Conservation (phyloP, 2,888 invertebrate genomes). For the Steinernema carpocapsae region DNA sequence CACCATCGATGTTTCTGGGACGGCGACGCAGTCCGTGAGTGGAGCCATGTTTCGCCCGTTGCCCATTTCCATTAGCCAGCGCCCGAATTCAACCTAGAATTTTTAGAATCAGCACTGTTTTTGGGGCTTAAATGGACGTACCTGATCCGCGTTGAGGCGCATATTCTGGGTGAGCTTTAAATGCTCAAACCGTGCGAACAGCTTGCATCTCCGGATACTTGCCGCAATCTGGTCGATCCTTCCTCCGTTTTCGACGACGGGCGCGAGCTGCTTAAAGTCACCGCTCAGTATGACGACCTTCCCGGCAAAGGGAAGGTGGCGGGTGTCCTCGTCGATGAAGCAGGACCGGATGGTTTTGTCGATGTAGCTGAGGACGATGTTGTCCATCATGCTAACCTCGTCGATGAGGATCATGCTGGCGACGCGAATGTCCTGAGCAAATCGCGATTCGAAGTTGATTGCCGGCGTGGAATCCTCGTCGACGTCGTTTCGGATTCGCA, state of each 20-base stretch:
- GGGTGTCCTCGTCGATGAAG: background rate
- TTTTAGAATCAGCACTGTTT: background rate
- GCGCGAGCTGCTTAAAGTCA: slow-evolving; percentile 41
- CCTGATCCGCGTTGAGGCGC: background rate
- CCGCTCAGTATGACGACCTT: slow-evolving; percentile 42
- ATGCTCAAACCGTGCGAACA: slow-evolving; percentile 31
- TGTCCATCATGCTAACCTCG: slow-evolving; percentile 43
- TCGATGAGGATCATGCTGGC: slow-evolving; percentile 37
- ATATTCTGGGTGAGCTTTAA: slow-evolving; percentile 14
- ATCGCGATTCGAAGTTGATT: background rate
- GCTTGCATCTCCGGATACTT: slow-evolving; percentile 20
- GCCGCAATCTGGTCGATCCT: slow-evolving; percentile 35
- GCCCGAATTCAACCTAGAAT: background rate
- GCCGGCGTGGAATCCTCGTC: background rate
- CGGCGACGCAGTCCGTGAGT: background rate
- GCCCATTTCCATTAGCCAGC: slow-evolving; percentile 20
- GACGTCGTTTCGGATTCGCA: slow-evolving; percentile 18
- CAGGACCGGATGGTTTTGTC: slow-evolving; percentile 40
- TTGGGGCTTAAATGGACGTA: background rate
- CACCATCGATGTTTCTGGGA: background rate
- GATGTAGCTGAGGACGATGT: slow-evolving; percentile 32
- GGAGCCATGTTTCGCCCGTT: slow-evolving; percentile 15
- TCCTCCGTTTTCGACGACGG: slow-evolving; percentile 37
- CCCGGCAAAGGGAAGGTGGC: slow-evolving; percentile 39
- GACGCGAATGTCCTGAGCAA: background rate